These are phyloP conservation scores for Trachemys scripta DNA, from an alignment of 2,113 vertebrate genomes.

Conservation along the genomic window DNA sequence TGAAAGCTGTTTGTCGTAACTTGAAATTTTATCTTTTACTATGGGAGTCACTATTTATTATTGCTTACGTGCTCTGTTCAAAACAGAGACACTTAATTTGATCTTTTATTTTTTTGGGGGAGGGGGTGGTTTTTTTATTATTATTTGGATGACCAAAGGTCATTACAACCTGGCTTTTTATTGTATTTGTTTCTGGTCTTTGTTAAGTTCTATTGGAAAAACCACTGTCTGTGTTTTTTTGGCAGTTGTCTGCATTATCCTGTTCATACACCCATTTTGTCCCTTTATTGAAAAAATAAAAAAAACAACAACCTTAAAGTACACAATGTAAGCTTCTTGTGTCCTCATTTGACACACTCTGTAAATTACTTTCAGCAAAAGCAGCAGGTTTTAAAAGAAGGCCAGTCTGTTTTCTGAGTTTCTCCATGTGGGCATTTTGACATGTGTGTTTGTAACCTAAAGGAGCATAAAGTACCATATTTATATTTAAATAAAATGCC, in stretches of 20 bases:
- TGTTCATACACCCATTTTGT: conserved; percentile 99
- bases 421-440: conserved; percentile 70
- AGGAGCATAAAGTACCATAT: conserved; percentile 56
- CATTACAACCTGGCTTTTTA: conserved; percentile 96
- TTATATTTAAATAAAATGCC: conserved; percentile 67
- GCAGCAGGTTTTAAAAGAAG: conserved; percentile 81
- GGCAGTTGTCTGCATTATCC: conserved; percentile 99
- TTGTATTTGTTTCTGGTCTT: conserved; percentile 99
- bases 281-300: conserved; percentile 99
- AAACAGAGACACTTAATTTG: conserved; percentile 95
- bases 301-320: conserved; percentile 93
- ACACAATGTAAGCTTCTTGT: conserved; percentile 89
- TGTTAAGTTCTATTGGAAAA: conserved; percentile 99
- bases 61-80: conserved; percentile 96
- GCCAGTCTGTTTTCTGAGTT: conserved; percentile 77
- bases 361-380: conserved; percentile 77
- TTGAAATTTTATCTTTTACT: conserved; percentile 99
- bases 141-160: conserved; percentile 97
- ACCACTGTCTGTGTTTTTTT: conserved; percentile 99
- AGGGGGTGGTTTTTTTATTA: conserved; percentile 74
- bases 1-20: conserved; percentile 99
- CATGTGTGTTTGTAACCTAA: conserved; percentile 50
- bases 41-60: conserved; percentile 99
- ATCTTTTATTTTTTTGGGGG: conserved; percentile 85
- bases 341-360: conserved; percentile 87